Evolutionary conservation across 1,140 invertebrate species (phyloP).

Genomic region (Heterodera carotae): DNA sequence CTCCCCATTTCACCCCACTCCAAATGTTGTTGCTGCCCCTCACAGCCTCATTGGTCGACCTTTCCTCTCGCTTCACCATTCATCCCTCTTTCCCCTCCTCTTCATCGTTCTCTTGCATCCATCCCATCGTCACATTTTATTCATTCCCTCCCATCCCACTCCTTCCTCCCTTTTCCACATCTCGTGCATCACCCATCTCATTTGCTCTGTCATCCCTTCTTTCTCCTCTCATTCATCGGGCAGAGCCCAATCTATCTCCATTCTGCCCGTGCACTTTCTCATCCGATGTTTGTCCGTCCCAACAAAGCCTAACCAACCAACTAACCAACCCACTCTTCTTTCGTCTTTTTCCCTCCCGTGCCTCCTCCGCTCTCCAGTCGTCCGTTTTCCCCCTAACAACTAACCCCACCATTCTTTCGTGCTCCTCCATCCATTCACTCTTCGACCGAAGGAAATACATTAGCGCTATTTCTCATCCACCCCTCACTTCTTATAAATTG

Average conservation of each 20-base stretch:
- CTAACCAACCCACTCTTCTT: background rate
- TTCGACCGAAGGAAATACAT: background rate
- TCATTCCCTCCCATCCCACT: background rate
- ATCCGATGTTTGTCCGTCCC: background rate
- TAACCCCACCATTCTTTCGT: background rate
- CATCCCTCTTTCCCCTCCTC: slow-evolving; percentile 26
- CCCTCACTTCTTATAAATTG: background rate
- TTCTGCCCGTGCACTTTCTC: background rate
- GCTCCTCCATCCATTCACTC: background rate
- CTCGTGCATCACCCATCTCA: background rate
- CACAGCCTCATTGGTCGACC: background rate
- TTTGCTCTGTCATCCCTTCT: slow-evolving; percentile 3
- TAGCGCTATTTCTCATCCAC: slow-evolving; percentile 2
- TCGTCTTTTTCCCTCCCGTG: background rate
- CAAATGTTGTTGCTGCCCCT: slow-evolving; percentile 1
- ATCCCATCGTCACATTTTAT: background rate
- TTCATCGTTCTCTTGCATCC: slow-evolving; percentile 20
- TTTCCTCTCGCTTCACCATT: background rate
- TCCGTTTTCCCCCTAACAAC: background rate
- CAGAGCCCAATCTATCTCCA: too few relatives aligned
- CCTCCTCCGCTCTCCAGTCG: slow-evolving; percentile 6
- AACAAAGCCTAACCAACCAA: slow-evolving; percentile 21
- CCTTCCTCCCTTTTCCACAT: slow-evolving; percentile 6
- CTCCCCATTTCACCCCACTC: too few relatives aligned
- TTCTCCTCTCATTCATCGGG: background rate